A percentile compares a stretch with the other conserved stretches of the same genome.
Conservation (phyloP, 2,888 invertebrate genomes). For the Thymelicus sylvestris region DNA sequence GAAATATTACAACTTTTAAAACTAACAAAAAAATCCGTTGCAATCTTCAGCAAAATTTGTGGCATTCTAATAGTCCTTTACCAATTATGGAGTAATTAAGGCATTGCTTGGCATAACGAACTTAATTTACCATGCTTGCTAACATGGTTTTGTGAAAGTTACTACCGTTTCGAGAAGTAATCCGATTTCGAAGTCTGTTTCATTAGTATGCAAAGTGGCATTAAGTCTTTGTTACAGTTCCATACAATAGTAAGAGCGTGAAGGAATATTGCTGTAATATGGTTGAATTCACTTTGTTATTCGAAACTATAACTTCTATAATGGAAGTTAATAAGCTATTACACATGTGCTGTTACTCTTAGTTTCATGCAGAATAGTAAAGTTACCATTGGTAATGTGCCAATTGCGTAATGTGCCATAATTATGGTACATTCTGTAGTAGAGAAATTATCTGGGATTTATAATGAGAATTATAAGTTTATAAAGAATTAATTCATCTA, state of each 20-base stretch:
- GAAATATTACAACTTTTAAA: too few relatives aligned
- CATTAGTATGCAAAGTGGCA: constrained; percentile 59
- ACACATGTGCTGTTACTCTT: neutral
- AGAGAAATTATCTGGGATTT: too few relatives aligned
- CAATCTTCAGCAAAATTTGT: too few relatives aligned
- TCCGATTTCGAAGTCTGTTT: constrained; percentile 53
- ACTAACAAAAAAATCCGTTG: too few relatives aligned
- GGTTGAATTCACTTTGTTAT: neutral
- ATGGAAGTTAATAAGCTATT: neutral
- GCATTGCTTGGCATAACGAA: constrained; percentile 12
- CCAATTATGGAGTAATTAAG: neutral
- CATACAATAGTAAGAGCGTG: neutral
- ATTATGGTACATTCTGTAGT: too few relatives aligned
- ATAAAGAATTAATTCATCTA: too few relatives aligned
- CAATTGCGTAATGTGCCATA: too few relatives aligned
- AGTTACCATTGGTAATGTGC: too few relatives aligned
- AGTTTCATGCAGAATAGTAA: neutral
- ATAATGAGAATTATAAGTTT: too few relatives aligned
- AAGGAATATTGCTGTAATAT: neutral
- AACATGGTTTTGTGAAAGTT: constrained; percentile 36
- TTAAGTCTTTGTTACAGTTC: constrained; percentile 32
- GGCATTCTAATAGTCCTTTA: too few relatives aligned
- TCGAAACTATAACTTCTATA: neutral
- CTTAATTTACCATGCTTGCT: constrained; percentile 24
- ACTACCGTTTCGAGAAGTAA: constrained; percentile 44